Percentiles rank a stretch among this genome's conserved stretches.
phyloP scores from a whole-genome alignment of 2,113 vertebrate species.

The Pseudopipra pipra region DNA sequence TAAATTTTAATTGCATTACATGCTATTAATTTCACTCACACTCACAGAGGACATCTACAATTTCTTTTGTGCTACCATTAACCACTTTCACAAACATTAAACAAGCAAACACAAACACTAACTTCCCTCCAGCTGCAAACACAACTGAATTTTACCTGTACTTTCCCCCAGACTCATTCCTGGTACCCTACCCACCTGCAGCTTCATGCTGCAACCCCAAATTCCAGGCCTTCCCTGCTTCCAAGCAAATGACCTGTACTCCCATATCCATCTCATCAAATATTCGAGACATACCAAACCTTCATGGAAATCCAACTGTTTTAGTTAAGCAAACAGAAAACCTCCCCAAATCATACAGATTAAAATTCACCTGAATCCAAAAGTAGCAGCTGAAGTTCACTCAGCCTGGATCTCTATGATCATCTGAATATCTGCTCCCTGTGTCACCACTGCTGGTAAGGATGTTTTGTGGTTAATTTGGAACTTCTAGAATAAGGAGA shows the following conservation, averaged over 20 bases:
- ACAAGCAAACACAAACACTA: background rate
- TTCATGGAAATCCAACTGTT: background rate
- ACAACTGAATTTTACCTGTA: background rate
- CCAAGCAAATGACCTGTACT: background rate
- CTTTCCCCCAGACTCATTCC: background rate
- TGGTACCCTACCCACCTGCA: background rate
- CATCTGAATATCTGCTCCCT: background rate
- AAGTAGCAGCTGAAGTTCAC: background rate
- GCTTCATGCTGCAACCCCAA: background rate
- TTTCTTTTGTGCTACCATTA: background rate
- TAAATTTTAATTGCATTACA: background rate
- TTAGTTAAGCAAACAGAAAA: background rate
- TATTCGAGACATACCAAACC: background rate
- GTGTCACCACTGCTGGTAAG: accelerated
- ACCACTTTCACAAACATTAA: background rate
- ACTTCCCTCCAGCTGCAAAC: background rate
- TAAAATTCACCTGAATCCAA: background rate
- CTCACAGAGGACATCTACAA: background rate
- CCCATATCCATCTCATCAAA: background rate
- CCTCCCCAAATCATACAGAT: accelerated
- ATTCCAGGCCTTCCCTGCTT: background rate
- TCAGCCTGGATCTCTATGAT: background rate
- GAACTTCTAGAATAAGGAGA: background rate
- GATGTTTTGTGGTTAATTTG: background rate
- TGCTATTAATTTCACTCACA: background rate